These are phyloP conservation scores for Corythornis vintsioides DNA, from an alignment of 2,113 vertebrate genomes.

Conservation along the genomic window DNA sequence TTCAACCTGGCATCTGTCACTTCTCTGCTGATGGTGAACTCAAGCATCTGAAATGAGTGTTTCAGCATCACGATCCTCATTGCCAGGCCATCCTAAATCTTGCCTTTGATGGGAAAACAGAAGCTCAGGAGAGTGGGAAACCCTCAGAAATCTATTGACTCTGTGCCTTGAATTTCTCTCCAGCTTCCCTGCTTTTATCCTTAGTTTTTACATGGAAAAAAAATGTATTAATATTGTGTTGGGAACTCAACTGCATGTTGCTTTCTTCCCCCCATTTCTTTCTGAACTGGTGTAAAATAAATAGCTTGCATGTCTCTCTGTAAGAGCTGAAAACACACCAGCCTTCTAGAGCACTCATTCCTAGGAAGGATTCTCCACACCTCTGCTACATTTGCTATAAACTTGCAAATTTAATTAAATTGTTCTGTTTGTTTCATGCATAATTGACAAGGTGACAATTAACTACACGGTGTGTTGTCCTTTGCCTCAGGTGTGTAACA, in stretches of 20 bases:
- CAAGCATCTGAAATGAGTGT: background rate
- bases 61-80: background rate
- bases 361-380: background rate
- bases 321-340: background rate
- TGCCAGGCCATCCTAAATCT: background rate
- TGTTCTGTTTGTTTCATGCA: conserved; percentile 40
- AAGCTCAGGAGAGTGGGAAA: background rate
- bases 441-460: conserved; percentile 53
- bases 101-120: background rate
- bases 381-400: conserved; percentile 10
- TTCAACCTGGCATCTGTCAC: background rate
- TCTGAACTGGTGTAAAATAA: background rate
- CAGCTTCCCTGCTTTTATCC: background rate
- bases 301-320: background rate
- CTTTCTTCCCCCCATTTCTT: background rate
- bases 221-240: background rate
- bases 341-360: background rate
- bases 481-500: conserved; percentile 30
- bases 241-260: background rate
- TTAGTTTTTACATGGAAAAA: background rate
- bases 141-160: background rate
- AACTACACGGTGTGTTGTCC: conserved; percentile 10
- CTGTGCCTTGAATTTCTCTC: background rate
- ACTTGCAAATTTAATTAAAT: conserved; percentile 23
- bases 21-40: background rate